Conservation (phyloP, 2,113 vertebrate species). For the Malurus elegans region DNA sequence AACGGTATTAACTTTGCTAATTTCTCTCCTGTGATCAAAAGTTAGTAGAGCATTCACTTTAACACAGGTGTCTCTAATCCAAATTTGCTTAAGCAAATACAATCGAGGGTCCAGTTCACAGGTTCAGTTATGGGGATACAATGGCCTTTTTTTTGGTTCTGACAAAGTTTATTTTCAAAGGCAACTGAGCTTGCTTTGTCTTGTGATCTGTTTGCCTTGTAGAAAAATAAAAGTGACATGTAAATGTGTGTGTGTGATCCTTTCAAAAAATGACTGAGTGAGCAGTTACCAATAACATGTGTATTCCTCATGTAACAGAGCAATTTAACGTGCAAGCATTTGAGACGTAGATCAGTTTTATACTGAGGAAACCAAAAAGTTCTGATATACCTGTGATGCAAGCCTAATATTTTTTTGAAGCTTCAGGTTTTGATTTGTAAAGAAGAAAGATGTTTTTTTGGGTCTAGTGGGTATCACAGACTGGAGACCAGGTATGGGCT, state of each 20-base stretch:
- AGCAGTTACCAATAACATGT: neutral
- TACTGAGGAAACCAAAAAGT: neutral
- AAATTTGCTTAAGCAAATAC: slow-evolving; percentile 7
- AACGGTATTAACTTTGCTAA: neutral
- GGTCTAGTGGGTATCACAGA: neutral
- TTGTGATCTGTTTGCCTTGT: neutral
- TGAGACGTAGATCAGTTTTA: neutral
- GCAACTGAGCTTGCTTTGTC: neutral
- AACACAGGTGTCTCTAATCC: neutral
- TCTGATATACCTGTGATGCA: neutral
- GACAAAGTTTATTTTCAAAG: neutral
- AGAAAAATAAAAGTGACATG: neutral
- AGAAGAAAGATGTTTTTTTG: neutral
- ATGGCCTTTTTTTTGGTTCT: neutral
- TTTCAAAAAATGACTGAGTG: neutral
- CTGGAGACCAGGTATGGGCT: neutral
- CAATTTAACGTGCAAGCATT: neutral
- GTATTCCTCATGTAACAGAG: neutral
- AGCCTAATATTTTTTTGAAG: neutral
- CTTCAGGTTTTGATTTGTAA: neutral
- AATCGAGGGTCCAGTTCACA: neutral
- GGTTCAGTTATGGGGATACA: neutral
- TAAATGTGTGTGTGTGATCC: neutral
- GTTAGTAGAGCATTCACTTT: slow-evolving; percentile 7
- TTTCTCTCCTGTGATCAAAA: slow-evolving; percentile 26